Evolutionary conservation across 2,888 invertebrate species (phyloP), one percentile per base, ranked within the genome.

Genomic region (Lamellibrachia columna): DNA sequence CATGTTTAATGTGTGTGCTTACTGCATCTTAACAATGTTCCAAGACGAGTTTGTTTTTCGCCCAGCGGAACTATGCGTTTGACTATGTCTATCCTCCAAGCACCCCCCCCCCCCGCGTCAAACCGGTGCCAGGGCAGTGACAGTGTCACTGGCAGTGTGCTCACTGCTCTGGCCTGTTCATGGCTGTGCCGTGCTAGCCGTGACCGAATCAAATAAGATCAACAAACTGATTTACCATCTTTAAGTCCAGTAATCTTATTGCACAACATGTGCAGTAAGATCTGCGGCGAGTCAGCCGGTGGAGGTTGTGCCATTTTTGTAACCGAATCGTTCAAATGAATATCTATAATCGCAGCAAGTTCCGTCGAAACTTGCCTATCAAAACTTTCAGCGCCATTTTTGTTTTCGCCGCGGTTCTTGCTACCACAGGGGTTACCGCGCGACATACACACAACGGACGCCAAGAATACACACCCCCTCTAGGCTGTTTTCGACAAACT

Each of bases 211-310:
- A 22, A 91, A 15, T 9, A 91, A 55, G 8, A 91, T 2, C 53
- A 53, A 40, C n/a, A 40, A 91, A 75, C 22, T 90, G 53, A 58
- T 92, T 94, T 91, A 94, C 94, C 94, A 52, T 93, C 93, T 93
- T 93, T 93, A 53, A 93, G 90, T 40, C 93, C 94, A 28, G 94
- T 94, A 40, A 94, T 91, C 92, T 93, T 94, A 90, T 92, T 92
- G 55, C 93, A 93, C 15, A 94, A 90, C 52, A 90, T 52, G 55
- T 93, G 92, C 52, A 94, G 92, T 55, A 93, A 40, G 8, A 90
- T 92, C 90, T 93, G 92, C 2, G 92, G 93, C 53, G 93, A 75
- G 22, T 91, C 75, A 15, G 75, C 75, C 75, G 75, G 75, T 22
- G 75, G 75, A 75, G n/a, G 75, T 75, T 75, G 75, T 75, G 75